These are phyloP conservation scores for Conus betulinus DNA, from an alignment of 1,140 invertebrate genomes.

Conservation along the genomic window DNA sequence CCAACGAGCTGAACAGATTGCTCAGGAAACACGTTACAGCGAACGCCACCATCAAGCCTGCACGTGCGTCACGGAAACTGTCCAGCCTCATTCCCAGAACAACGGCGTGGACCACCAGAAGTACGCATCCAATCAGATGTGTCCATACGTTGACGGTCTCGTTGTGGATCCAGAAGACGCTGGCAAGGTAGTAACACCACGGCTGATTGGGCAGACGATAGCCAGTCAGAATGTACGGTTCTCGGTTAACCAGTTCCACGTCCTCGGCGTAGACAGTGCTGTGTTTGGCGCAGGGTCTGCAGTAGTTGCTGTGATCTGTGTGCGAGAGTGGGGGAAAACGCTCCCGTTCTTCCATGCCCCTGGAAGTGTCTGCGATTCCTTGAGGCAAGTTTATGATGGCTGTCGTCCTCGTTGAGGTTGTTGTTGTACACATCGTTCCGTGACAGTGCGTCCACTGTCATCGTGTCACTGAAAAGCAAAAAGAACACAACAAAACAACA, in stretches of 20 bases:
- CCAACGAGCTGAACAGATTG: slow-evolving; percentile 39
- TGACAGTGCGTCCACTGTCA: background rate
- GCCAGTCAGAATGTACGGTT: slow-evolving; percentile 66
- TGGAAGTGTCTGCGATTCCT: background rate
- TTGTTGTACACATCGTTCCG: background rate
- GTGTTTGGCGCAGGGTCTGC: background rate
- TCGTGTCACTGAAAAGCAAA: background rate
- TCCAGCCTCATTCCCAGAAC: background rate
- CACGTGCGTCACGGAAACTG: background rate
- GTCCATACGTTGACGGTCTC: slow-evolving; percentile 75
- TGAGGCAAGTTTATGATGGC: background rate
- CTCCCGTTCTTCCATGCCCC: background rate
- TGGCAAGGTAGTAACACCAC: slow-evolving; percentile 70
- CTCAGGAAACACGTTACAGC: background rate
- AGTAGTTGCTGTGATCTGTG: background rate
- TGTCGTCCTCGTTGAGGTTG: background rate
- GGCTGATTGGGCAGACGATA: slow-evolving; percentile 65
- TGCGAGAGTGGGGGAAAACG: background rate
- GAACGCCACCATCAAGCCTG: background rate
- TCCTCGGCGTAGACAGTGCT: slow-evolving; percentile 43
- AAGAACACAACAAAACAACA: background rate
- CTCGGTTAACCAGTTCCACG: slow-evolving; percentile 64
- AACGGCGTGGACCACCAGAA: slow-evolving; percentile 40
- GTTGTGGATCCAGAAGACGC: slow-evolving; percentile 72
- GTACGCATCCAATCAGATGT: slow-evolving; percentile 65